phyloP scores from a whole-genome alignment of 2,888 invertebrate species.

The Drosophila greeni region DNA sequence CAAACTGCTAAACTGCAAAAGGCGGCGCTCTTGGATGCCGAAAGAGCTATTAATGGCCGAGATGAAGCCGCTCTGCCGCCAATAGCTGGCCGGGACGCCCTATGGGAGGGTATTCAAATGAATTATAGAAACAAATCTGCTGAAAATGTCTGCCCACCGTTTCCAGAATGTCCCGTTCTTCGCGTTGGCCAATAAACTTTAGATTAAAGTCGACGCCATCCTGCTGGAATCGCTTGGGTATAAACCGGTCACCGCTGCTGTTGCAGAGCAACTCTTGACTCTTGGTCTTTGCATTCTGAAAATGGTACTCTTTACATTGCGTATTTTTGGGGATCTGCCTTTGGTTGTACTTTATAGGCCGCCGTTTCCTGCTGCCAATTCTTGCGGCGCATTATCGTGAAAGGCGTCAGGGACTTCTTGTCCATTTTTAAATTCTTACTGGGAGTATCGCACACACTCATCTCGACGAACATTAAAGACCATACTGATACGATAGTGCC shows the following conservation, averaged over 20 bases:
- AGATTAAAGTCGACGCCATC: constrained; percentile 55
- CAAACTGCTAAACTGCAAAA: constrained; percentile 61
- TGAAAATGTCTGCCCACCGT: constrained; percentile 47
- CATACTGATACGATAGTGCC: constrained; percentile 13
- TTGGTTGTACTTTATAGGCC: constrained; percentile 28
- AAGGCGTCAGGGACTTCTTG: constrained; percentile 38
- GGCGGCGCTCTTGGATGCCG: constrained; percentile 54
- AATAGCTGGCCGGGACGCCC: constrained; percentile 51
- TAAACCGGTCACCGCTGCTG: constrained; percentile 76
- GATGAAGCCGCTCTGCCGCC: constrained; percentile 65
- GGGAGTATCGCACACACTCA: constrained; percentile 55
- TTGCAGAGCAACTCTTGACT: constrained; percentile 9
- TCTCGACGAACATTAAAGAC: constrained; percentile 37
- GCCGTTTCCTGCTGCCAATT: constrained; percentile 54
- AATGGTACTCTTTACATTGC: not conserved
- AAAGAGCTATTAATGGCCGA: constrained; percentile 57
- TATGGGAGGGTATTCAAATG: not conserved
- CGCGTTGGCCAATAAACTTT: constrained; percentile 49
- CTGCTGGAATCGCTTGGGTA: constrained; percentile 72
- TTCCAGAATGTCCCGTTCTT: constrained; percentile 64
- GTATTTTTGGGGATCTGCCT: too few relatives aligned
- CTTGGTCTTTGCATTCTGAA: constrained; percentile 32
- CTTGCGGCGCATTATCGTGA: constrained; percentile 52
- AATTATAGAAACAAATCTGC: too few relatives aligned
- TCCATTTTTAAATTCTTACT: constrained; percentile 36